Evolutionary conservation across 2,113 vertebrate genomes (phyloP).

Genomic region (Rattus norvegicus): DNA sequence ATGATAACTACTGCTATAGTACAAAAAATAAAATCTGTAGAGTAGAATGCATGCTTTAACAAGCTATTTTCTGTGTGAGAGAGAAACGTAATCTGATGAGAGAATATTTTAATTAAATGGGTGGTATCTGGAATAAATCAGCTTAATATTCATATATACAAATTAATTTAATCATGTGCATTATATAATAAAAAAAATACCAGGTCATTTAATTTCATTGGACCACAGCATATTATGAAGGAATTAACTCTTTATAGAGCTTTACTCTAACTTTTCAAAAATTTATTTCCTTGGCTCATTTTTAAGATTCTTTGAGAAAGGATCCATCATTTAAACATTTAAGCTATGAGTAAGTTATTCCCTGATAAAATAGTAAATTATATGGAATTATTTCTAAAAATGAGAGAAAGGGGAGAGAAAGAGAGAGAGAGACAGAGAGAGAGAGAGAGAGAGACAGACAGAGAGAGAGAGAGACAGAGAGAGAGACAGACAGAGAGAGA

Average conservation of each 20-base stretch:
- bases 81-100: conserved; percentile 34
- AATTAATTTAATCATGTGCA: conserved; percentile 36
- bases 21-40: conserved; percentile 78
- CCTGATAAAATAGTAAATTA: not conserved
- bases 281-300: not conserved
- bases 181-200: not conserved
- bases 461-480: not conserved
- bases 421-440: not conserved
- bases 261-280: conserved; percentile 32
- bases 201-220: not conserved
- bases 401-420: not conserved
- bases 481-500: not conserved
- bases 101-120: conserved; percentile 50
- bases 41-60: conserved; percentile 71
- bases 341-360: not conserved
- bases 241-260: not conserved
- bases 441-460: not conserved
- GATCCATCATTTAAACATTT: not conserved
- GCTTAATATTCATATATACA: not conserved
- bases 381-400: not conserved
- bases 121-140: conserved; percentile 53
- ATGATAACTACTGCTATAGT: not conserved
- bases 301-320: conserved; percentile 48
- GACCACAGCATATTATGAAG: not conserved
- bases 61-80: conserved; percentile 52